Conservation (phyloP, 2,797 vertebrate genomes). For the Hoplostethus mediterraneus region DNA sequence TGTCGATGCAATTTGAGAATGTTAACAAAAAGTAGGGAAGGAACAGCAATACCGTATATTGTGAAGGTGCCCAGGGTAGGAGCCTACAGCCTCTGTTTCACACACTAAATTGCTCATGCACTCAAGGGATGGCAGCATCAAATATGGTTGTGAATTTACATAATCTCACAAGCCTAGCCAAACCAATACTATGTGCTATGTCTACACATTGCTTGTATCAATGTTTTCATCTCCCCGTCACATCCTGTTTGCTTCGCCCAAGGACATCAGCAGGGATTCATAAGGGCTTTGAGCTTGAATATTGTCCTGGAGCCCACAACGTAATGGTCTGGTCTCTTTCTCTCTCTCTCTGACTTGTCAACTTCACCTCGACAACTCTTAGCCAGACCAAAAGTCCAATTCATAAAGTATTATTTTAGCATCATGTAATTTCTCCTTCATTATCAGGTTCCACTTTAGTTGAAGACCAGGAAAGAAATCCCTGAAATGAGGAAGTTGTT, state of each 20-base stretch:
- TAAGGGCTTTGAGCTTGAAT: constrained; percentile 7
- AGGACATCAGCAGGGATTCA: constrained; percentile 12
- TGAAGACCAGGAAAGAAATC: neutral
- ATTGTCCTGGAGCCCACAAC: neutral
- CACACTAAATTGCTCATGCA: neutral
- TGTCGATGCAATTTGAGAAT: no score
- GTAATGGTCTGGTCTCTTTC: neutral
- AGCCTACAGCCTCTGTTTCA: neutral
- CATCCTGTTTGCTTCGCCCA: neutral
- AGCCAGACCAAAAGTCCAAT: neutral
- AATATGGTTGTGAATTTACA: neutral
- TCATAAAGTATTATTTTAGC: no score
- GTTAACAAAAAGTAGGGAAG: no score
- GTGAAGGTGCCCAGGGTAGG: neutral
- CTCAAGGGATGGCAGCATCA: neutral
- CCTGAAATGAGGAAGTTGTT: neutral
- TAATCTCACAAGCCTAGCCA: neutral
- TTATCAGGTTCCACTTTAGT: neutral
- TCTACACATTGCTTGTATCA: neutral
- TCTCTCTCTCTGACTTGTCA: neutral
- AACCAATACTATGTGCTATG: neutral
- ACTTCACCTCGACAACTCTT: neutral
- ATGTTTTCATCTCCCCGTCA: neutral
- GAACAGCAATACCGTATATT: neutral
- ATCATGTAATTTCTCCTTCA: neutral